These are phyloP conservation scores for Phyllotis vaccarum DNA, from an alignment of 2,797 vertebrate genomes.

Conservation along the genomic window DNA sequence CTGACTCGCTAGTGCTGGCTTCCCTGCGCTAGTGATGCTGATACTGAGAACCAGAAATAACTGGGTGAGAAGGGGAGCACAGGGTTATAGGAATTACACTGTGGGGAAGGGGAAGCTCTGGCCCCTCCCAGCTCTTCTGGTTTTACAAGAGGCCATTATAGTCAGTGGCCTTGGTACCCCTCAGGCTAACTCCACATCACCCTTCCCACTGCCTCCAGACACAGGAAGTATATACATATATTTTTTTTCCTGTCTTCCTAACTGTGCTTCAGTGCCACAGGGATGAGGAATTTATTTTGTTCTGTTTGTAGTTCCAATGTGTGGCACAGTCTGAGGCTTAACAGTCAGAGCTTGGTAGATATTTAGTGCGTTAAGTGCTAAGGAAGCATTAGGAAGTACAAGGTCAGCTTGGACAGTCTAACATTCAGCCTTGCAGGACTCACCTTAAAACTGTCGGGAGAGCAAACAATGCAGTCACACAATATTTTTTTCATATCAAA, in stretches of 20 bases:
- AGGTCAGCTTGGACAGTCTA: background rate
- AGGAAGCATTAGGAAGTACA: background rate
- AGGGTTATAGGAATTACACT: background rate
- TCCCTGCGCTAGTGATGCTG: background rate
- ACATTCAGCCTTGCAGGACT: constrained; percentile 7
- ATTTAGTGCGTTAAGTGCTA: background rate
- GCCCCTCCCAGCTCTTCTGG: background rate
- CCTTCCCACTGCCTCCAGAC: background rate
- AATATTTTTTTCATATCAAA: background rate
- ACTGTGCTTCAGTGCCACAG: background rate
- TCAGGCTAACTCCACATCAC: background rate
- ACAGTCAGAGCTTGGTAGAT: background rate
- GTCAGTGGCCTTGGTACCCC: background rate
- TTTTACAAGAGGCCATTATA: background rate
- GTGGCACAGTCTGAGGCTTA: background rate
- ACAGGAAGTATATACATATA: background rate
- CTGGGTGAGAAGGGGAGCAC: background rate
- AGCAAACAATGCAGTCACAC: constrained; percentile 23
- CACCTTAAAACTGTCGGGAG: background rate
- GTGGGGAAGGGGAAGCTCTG: rapidly evolving
- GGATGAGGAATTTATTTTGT: background rate
- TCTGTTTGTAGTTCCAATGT: background rate
- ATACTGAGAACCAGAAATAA: background rate
- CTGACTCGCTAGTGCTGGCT: background rate
- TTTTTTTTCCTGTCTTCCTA: background rate